A percentile compares a stretch with the other conserved stretches of the same genome.
Evolutionary conservation across 2,113 vertebrate genomes (phyloP).

Genomic region (Murina feae): DNA sequence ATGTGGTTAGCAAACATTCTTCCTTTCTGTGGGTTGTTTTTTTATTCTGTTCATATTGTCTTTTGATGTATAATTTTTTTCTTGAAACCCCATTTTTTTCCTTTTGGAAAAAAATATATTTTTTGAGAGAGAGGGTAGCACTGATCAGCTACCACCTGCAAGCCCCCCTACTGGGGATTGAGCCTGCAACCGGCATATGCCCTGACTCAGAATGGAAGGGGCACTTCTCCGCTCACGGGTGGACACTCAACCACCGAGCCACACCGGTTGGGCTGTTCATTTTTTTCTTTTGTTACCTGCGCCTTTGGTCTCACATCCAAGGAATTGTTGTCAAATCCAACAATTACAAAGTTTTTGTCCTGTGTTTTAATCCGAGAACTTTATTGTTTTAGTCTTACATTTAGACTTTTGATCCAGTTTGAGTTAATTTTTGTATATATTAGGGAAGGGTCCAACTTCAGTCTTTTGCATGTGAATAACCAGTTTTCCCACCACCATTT

Average conservation of each 20-base stretch:
- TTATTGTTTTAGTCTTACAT: background rate
- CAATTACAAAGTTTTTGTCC: background rate
- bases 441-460: background rate
- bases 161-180: too few species aligned
- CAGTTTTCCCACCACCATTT: background rate
- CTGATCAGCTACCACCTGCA: too few species aligned
- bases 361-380: background rate
- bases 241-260: too few species aligned
- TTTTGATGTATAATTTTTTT: background rate
- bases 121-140: too few species aligned
- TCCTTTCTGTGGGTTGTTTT: background rate
- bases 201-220: too few species aligned
- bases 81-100: background rate
- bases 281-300: background rate
- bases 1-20: background rate
- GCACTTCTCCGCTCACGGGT: too few species aligned
- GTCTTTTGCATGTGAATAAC: background rate
- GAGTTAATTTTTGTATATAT: background rate
- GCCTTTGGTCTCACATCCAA: background rate
- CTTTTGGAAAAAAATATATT: too few species aligned
- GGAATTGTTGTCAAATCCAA: background rate
- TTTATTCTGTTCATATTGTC: background rate
- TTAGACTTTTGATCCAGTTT: background rate
- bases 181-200: too few species aligned
- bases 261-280: background rate